Conservation (phyloP, 2,888 invertebrate genomes). For the Tenthredo notha region DNA sequence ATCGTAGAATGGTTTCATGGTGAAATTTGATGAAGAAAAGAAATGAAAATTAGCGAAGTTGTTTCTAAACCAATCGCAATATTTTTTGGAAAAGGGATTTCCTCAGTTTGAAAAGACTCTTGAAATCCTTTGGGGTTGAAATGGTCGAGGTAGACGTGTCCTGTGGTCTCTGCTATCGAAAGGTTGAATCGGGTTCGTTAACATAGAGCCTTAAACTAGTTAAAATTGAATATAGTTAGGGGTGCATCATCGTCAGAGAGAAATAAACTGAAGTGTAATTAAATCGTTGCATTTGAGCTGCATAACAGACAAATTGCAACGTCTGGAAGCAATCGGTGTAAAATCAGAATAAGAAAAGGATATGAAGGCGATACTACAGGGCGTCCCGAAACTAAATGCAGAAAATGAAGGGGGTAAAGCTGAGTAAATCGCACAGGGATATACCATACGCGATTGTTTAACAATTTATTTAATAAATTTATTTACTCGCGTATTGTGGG, state of each 20-base stretch:
- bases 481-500: neutral
- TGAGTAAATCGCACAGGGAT: no score
- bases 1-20: neutral
- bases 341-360: neutral
- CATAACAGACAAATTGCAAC: neutral
- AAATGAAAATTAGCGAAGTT: no score
- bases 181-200: neutral
- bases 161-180: neutral
- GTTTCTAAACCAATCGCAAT: no score
- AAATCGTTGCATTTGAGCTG: conserved; percentile 3
- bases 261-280: conserved; percentile 26
- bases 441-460: neutral
- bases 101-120: no score
- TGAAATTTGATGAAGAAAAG: neutral
- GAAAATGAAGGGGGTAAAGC: no score
- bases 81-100: no score
- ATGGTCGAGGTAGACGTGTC: neutral
- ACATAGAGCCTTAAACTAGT: neutral
- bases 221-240: conserved; percentile 8
- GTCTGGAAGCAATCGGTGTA: neutral
- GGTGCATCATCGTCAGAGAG: neutral
- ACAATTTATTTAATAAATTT: neutral
- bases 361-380: neutral
- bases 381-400: no score
- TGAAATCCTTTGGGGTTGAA: neutral